Conservation (phyloP, 2,888 invertebrate species). For the Anodontia alba region DNA sequence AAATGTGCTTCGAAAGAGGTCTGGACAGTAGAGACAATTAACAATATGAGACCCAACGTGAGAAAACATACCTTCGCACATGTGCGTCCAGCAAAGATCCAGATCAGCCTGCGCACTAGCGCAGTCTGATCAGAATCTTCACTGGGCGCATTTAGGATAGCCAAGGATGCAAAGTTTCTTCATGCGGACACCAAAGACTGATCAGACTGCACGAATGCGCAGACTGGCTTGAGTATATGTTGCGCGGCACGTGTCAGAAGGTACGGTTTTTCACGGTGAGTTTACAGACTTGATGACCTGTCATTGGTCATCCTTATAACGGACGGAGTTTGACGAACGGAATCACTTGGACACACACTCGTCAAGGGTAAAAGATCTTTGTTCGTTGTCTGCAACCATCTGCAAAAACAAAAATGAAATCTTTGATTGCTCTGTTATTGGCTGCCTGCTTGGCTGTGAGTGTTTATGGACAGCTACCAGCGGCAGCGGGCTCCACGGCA, state of each 20-base stretch:
- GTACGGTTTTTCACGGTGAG: too few species aligned
- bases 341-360: background rate
- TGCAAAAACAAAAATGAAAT: background rate
- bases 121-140: too few species aligned
- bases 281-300: background rate
- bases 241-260: too few species aligned
- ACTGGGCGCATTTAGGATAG: too few species aligned
- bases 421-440: background rate
- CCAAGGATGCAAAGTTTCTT: too few species aligned
- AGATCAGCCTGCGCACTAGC: too few species aligned
- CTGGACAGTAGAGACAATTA: background rate
- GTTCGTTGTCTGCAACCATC: background rate
- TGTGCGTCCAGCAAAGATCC: too few species aligned
- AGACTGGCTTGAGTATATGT: too few species aligned
- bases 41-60: too few species aligned
- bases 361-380: background rate
- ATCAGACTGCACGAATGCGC: too few species aligned
- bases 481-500: background rate
- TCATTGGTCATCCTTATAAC: background rate
- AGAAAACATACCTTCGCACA: too few species aligned
- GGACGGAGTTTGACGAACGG: background rate
- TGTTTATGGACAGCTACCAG: background rate
- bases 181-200: too few species aligned
- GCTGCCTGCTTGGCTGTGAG: background rate
- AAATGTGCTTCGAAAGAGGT: background rate